phyloP scores from a whole-genome alignment of 2,888 invertebrate species.

The Caradrina kadenii region DNA sequence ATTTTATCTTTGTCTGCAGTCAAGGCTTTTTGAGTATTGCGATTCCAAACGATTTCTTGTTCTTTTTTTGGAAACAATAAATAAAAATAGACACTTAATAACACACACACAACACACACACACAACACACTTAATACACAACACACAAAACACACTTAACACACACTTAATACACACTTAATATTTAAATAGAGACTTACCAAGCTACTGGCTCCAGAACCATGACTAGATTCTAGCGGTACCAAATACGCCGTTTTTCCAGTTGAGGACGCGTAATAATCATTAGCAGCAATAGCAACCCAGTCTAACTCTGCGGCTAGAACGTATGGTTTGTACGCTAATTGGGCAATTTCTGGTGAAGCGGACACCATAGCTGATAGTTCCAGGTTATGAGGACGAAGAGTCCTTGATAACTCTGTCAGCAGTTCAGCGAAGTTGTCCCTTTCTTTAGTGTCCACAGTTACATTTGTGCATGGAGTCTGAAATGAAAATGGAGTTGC shows the following conservation, averaged over 20 bases:
- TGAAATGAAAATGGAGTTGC: constrained; percentile 68
- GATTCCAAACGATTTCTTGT: neutral
- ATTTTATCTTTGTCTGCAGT: neutral
- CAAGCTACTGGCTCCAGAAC: constrained; percentile 92
- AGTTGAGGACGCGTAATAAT: constrained; percentile 94
- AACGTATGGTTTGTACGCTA: constrained; percentile 93
- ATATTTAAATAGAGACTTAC: constrained; percentile 83
- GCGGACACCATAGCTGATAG: constrained; percentile 94
- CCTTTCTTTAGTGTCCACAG: constrained; percentile 91
- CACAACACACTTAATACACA: too few species aligned
- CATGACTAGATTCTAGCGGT: constrained; percentile 92
- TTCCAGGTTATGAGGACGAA: constrained; percentile 91
- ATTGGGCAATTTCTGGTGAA: constrained; percentile 93
- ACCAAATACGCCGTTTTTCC: constrained; percentile 94
- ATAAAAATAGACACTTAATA: too few species aligned
- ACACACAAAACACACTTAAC: too few species aligned
- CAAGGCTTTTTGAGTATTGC: neutral
- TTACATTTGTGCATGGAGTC: constrained; percentile 89
- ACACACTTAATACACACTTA: too few species aligned
- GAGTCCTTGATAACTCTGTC: constrained; percentile 91
- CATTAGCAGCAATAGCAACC: constrained; percentile 95
- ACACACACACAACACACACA: too few species aligned
- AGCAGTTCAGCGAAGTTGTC: constrained; percentile 92
- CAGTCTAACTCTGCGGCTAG: constrained; percentile 93
- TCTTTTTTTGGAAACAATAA: neutral